Percentiles rank a stretch among this genome's conserved stretches.
These are phyloP conservation scores for Poeciliopsis presidionis DNA, from an alignment of 2,797 vertebrate genomes.

Conservation along the genomic window DNA sequence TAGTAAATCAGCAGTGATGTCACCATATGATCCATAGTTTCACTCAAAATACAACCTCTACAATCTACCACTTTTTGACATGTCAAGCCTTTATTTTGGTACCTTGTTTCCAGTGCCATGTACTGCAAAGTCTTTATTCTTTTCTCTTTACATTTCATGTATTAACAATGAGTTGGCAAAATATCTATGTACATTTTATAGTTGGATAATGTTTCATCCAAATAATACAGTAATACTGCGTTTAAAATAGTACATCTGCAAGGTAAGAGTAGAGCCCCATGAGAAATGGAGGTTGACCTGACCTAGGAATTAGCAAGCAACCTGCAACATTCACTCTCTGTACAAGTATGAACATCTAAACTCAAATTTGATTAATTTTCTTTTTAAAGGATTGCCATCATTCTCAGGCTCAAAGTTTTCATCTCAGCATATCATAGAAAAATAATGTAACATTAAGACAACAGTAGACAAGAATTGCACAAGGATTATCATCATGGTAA, in stretches of 20 bases:
- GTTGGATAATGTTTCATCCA: slow-evolving; percentile 79
- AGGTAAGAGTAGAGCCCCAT: slow-evolving; percentile 88
- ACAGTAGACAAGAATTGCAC: slow-evolving; percentile 91
- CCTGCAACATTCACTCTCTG: slow-evolving; percentile 83
- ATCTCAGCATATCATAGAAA: slow-evolving; percentile 90
- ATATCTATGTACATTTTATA: slow-evolving; percentile 98
- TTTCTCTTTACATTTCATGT: slow-evolving; percentile 89
- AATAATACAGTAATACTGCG: slow-evolving; percentile 92
- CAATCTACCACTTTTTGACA: slow-evolving; percentile 50
- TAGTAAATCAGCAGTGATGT: slow-evolving; percentile 90
- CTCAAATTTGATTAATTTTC: slow-evolving; percentile 55
- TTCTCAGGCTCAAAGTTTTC: slow-evolving; percentile 82
- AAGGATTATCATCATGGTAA: slow-evolving; percentile 90
- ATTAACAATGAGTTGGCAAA: slow-evolving; percentile 99
- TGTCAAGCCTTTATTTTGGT: slow-evolving; percentile 82
- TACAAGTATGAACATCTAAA: slow-evolving; percentile 63
- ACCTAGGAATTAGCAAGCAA: slow-evolving; percentile 81
- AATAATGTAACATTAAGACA: slow-evolving; percentile 97
- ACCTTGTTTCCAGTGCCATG: slow-evolving; percentile 88
- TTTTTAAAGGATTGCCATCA: slow-evolving; percentile 82
- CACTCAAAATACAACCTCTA: slow-evolving; percentile 85
- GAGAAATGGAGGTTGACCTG: slow-evolving; percentile 87
- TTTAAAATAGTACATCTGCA: slow-evolving; percentile 94
- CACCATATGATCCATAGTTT: slow-evolving; percentile 78
- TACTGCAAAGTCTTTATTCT: slow-evolving; percentile 72